Evolutionary conservation across 2,888 invertebrate genomes (phyloP), one percentile per base, ranked within the genome.

Genomic region (Yponomeuta sedellus): DNA sequence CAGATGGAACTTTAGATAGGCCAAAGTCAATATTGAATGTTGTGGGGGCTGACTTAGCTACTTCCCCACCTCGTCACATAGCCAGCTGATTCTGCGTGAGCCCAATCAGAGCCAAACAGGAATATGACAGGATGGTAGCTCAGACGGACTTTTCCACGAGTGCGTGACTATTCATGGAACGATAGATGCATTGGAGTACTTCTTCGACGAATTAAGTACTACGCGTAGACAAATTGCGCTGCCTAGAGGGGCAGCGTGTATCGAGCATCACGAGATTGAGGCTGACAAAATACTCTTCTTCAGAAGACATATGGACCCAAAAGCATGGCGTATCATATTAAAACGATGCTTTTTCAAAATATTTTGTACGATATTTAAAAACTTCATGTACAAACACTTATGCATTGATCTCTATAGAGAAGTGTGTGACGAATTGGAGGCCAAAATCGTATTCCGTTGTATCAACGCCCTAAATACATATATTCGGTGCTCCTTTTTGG

Each of bases 201-300:
- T 39, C 39, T 25, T 58, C 6, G 1, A 28, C n/a, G 58, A 20
- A 59, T 5, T 40, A 10, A 59, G 40, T 5, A 12, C 34, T 12
- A 5, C 12, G 4, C 16, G 39, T 5, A 65, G 10, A 59, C 59
- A 58, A 10, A 25, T 16, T 1, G 20, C 39, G 12, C 59, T 65
- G 10, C 19, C 20, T 8, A 5, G 20, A 39, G 59, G 39, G 12
- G 58, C 59, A 11, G 20, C 28, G 20, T 25, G 39, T 40, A 52
- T 52, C 11, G 12, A 34, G 20, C 6, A 39, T 10, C 22, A 39
- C 20, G 10, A 10, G 1, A 39, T 16, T 22, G 20, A 11, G 10
- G 19, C 28, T 3, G 65, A 65, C 6, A 65, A 65, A 59, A 59
- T 65, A 0, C 59, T 65, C 2, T 65, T 59, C 19, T 65, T 65